These are phyloP conservation scores for Ploceus nigricollis DNA, from an alignment of 2,113 vertebrate species.

Conservation along the genomic window DNA sequence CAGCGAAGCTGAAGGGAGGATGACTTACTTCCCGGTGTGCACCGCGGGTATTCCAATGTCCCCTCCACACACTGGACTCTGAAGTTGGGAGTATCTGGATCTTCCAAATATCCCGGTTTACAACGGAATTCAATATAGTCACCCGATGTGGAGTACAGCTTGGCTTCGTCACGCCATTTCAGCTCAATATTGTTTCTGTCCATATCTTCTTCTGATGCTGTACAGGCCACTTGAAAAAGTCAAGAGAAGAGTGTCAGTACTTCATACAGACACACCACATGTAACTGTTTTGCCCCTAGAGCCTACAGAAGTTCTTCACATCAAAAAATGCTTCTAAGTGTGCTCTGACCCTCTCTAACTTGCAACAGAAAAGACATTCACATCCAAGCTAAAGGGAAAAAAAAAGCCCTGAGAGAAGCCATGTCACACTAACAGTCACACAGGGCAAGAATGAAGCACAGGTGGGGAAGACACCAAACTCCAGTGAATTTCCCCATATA, in stretches of 20 bases:
- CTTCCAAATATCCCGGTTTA: accelerated
- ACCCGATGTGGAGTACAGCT: background rate
- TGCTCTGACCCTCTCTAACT: background rate
- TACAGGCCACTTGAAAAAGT: slow-evolving; percentile 46
- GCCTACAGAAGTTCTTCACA: background rate
- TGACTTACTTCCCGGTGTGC: background rate
- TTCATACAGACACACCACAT: background rate
- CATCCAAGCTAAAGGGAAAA: background rate
- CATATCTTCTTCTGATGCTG: slow-evolving; percentile 37
- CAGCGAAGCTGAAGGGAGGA: background rate
- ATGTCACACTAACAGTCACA: background rate
- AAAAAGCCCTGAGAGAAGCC: background rate
- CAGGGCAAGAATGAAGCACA: background rate
- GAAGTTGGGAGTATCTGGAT: background rate
- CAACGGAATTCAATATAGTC: background rate
- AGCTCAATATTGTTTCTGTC: slow-evolving; percentile 10
- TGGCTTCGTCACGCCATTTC: accelerated
- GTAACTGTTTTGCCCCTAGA: background rate
- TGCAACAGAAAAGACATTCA: background rate
- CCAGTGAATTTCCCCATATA: background rate
- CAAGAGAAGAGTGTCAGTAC: background rate
- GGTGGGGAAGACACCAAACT: background rate
- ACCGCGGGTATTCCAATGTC: background rate
- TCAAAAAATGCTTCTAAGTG: background rate
- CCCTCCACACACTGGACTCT: background rate